Conservation (phyloP, 2,888 invertebrate species). For the Ornithoptera alexandrae region DNA sequence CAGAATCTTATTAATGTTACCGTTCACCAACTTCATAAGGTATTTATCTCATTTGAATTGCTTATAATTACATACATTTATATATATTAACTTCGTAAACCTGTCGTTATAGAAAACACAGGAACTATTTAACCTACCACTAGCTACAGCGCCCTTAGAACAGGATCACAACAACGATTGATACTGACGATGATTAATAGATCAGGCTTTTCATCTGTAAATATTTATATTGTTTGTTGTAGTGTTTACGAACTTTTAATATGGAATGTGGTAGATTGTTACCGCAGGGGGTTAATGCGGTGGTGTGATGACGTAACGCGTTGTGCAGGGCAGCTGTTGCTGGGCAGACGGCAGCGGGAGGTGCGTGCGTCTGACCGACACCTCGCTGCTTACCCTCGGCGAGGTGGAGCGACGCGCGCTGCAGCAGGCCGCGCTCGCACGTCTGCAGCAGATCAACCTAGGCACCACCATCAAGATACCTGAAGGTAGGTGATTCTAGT, state of each 20-base stretch:
- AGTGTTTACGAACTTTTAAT: not conserved
- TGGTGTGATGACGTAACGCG: conserved; percentile 74
- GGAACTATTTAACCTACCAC: no score
- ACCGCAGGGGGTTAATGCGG: not conserved
- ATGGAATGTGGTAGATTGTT: not conserved
- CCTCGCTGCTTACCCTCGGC: conserved; percentile 85
- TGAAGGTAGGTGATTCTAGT: conserved; percentile 81
- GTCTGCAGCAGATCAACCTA: conserved; percentile 91
- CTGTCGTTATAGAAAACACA: no score
- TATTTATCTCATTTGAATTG: no score
- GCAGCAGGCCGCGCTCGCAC: conserved; percentile 91
- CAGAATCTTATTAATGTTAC: no score
- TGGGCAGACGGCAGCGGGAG: conserved; percentile 87
- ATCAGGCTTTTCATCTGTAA: not conserved
- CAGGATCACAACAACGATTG: no score
- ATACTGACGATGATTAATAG: no score
- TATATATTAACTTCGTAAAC: no score
- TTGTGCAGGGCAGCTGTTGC: conserved; percentile 87
- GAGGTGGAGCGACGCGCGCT: conserved; percentile 90
- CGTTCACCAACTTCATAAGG: no score
- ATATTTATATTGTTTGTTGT: not conserved
- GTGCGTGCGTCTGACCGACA: conserved; percentile 85
- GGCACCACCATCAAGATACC: conserved; percentile 90
- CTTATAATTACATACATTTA: no score
- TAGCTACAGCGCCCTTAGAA: no score